These are phyloP conservation scores for Cepaea hortensis DNA, from an alignment of 2,888 invertebrate genomes.

Conservation along the genomic window DNA sequence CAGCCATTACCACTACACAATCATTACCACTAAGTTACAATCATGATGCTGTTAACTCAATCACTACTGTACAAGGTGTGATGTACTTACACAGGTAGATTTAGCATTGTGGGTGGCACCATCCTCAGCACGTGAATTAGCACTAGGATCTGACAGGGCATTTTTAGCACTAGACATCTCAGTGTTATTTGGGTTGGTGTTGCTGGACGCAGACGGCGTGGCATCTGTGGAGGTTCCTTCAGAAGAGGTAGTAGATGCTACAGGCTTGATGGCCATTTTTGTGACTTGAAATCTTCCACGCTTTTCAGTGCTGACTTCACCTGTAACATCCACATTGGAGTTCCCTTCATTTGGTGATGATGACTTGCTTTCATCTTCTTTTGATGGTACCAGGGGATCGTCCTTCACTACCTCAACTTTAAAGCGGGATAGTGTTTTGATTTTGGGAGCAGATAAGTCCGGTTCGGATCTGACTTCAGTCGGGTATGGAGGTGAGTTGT, in stretches of 20 bases:
- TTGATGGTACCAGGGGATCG: conserved; percentile 56
- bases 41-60: too few species aligned
- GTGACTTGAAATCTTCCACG: conserved; percentile 65
- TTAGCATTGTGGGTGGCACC: conserved; percentile 37
- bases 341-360: background rate
- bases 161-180: conserved; percentile 24
- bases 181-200: conserved; percentile 39
- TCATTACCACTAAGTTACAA: too few species aligned
- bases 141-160: conserved; percentile 21
- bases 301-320: conserved; percentile 46
- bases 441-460: conserved; percentile 44
- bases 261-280: conserved; percentile 54
- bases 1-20: too few species aligned
- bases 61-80: background rate
- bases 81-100: conserved; percentile 51
- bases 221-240: conserved; percentile 30
- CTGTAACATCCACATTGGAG: conserved; percentile 32
- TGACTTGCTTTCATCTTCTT: conserved; percentile 27
- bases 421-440: conserved; percentile 58
- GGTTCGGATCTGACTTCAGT: conserved; percentile 50
- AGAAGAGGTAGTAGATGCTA: conserved; percentile 33
- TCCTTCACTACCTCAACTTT: conserved; percentile 64
- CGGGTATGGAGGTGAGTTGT: background rate
- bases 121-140: conserved; percentile 36
- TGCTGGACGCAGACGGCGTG: conserved; percentile 34